Base-by-base conservation (phyloP, 2,888 invertebrate genomes). In the Stenodema calcarata region DNA sequence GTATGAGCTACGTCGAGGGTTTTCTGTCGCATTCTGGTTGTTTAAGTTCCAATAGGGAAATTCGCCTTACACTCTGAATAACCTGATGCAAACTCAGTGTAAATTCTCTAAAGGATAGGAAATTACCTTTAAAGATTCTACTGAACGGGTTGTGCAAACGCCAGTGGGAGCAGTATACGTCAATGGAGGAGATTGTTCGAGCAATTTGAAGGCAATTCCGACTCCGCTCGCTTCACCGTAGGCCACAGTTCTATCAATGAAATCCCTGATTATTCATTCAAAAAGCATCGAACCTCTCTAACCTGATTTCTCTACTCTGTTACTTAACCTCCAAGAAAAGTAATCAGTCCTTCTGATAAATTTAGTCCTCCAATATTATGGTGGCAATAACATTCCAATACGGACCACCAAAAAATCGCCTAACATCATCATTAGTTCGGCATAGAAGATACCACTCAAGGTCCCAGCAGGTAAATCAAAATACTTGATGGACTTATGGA, bases 101-200 rank as follows among this genome's bases (percentile, higher is more conserved):
- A 62, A 23, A 62, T 18, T 23, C 16, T 28, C 70, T 11, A 28
- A 70, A 30, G 35, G 70, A 28, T 28, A 70, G 28, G 70, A 70
- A 70, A 70, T 70, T 70, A 70, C 70, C 70, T 70, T 70, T 70
- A 27, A 28, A 70, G 42, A 35, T 35, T 35, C 2, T 2, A 42
- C 30, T 76, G 76, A 76, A 76, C 42, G 42, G 42, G 76, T 76
- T 76, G 76, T 41, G 76, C 76, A 76, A 76, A 41, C 42, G 76
- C 11, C 76, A 76, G 76, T 11, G 23, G 18, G 76, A 76, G 76
- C 76, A n/a, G 28, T 76, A 76, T 76, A 42, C 76, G 42, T 76
- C 76, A 42, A 41, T 11, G 35, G 76, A 18, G 76, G 42, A 76
- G 16, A 76, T 18, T 76, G 76, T 76, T 35, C 18, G 42, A 76